Percentiles rank a stretch among this genome's conserved stretches.
Evolutionary conservation across 2,888 invertebrate species (phyloP).

Genomic region (Anaspis maculata): DNA sequence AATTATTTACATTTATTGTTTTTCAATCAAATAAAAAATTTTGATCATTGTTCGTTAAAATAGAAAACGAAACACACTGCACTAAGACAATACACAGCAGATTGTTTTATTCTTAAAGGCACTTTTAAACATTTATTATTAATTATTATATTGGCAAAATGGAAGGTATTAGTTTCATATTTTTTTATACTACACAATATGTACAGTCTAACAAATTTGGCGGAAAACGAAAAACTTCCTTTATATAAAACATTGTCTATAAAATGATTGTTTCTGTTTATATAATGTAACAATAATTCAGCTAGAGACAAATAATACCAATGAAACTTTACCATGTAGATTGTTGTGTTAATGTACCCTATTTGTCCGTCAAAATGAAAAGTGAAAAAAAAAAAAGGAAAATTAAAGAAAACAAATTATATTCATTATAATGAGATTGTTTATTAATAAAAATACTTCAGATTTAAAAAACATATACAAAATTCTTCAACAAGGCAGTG

Average conservation of each 20-base stretch:
- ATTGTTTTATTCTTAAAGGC: constrained; percentile 39
- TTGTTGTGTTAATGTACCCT: constrained; percentile 29
- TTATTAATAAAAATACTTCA: not conserved
- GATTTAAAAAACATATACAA: constrained; percentile 13
- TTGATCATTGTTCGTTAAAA: constrained; percentile 2
- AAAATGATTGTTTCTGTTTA: constrained; percentile 11
- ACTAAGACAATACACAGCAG: constrained; percentile 28
- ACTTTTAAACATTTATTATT: constrained; percentile 39
- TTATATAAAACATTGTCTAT: not conserved
- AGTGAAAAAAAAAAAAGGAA: too few species aligned
- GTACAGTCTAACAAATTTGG: too few species aligned
- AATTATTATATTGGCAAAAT: constrained; percentile 39
- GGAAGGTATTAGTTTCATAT: constrained; percentile 42
- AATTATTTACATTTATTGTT: constrained; percentile 11
- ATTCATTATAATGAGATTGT: too few species aligned
- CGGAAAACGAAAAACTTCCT: too few species aligned
- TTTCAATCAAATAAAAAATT: constrained; percentile 5
- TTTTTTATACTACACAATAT: too few species aligned
- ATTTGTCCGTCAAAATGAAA: constrained; percentile 35
- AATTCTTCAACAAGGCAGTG: constrained; percentile 20
- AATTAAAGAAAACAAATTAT: too few species aligned
- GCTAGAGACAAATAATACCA: constrained; percentile 4
- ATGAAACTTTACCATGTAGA: constrained; percentile 3
- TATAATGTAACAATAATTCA: constrained; percentile 11
- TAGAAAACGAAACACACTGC: constrained; percentile 10